phyloP scores from a whole-genome alignment of 2,113 vertebrate genomes.

The Phaetusa simplex region DNA sequence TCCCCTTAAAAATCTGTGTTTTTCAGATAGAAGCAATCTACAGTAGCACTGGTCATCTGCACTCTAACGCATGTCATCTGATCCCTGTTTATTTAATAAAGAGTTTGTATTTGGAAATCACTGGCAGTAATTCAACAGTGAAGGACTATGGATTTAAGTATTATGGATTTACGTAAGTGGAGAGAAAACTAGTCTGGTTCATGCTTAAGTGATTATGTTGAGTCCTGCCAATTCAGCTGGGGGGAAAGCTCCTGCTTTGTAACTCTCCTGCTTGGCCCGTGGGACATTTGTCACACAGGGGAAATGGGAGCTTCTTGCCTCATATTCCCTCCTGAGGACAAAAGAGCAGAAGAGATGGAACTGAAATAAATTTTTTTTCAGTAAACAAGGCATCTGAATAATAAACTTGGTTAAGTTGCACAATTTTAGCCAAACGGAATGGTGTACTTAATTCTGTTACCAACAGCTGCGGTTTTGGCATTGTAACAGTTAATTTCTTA shows the following conservation, averaged over 20 bases:
- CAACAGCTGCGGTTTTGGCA: not conserved
- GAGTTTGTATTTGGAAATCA: not conserved
- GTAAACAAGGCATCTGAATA: not conserved
- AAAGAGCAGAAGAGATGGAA: not conserved
- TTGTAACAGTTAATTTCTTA: not conserved
- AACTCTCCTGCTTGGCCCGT: not conserved
- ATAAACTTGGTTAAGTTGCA: not conserved
- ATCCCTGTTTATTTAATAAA: conserved; percentile 40
- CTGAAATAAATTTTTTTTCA: not conserved
- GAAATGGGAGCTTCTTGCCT: not conserved
- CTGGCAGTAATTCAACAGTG: not conserved
- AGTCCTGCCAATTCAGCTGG: not conserved
- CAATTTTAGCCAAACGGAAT: not conserved
- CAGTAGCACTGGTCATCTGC: not conserved
- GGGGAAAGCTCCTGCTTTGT: not conserved
- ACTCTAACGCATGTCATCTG: not conserved
- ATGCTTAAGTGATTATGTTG: not conserved
- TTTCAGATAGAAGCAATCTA: not conserved
- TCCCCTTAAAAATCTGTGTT: not conserved
- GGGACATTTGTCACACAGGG: not conserved
- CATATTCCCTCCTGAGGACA: not conserved
- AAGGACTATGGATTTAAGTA: conserved; percentile 18
- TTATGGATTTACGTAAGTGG: not conserved
- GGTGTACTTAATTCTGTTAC: not conserved
- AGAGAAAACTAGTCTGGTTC: not conserved